phyloP scores from a whole-genome alignment of 2,888 invertebrate species.

The Synergus itoensis region DNA sequence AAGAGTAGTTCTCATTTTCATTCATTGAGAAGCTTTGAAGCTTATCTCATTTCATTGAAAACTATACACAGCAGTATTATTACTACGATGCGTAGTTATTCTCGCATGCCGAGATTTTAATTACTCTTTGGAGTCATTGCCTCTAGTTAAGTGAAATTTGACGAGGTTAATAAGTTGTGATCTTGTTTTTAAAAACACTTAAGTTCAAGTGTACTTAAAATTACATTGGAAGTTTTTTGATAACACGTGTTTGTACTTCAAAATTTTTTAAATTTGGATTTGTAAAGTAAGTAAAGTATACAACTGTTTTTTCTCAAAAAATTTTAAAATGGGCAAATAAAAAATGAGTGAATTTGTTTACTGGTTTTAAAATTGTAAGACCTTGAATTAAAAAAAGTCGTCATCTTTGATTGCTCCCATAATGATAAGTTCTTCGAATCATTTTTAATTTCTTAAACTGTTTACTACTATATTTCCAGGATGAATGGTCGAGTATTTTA shows the following conservation, averaged over 20 bases:
- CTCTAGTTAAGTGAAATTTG: too few species aligned
- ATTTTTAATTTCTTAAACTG: not conserved
- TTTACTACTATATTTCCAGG: not conserved
- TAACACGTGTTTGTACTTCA: too few species aligned
- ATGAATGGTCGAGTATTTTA: not conserved
- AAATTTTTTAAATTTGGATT: not conserved
- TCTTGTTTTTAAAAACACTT: too few species aligned
- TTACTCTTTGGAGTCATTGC: not conserved
- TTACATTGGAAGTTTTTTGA: too few species aligned
- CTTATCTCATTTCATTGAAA: slow-evolving; percentile 19
- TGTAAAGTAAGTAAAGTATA: not conserved
- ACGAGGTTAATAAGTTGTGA: too few species aligned
- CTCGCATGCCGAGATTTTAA: not conserved
- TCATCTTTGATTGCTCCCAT: not conserved
- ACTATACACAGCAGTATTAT: slow-evolving; percentile 19
- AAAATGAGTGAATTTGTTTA: not conserved
- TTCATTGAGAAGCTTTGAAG: slow-evolving; percentile 25
- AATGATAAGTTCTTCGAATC: not conserved
- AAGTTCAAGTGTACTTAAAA: too few species aligned
- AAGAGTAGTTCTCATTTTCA: not conserved
- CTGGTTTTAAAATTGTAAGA: not conserved
- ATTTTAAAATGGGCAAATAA: not conserved
- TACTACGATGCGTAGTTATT: not conserved
- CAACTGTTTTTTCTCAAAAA: not conserved
- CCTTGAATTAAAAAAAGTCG: not conserved